phyloP scores from a whole-genome alignment of 2,888 invertebrate genomes.

The Spodoptera picta region DNA sequence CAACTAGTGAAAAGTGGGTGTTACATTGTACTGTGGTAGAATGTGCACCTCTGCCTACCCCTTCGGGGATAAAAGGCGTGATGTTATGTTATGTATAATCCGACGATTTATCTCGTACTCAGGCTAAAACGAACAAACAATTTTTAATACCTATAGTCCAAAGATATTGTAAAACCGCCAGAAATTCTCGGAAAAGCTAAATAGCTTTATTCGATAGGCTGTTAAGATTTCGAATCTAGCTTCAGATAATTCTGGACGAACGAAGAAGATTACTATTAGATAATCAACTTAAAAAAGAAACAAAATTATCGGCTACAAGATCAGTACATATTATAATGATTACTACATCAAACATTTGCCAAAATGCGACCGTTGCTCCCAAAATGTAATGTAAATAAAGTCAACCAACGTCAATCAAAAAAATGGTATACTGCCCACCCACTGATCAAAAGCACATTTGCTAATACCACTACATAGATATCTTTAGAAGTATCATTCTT shows the following conservation, averaged over 20 bases:
- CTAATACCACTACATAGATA: slow-evolving; percentile 44
- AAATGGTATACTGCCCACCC: slow-evolving; percentile 59
- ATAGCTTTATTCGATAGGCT: not conserved
- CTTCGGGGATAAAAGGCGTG: no score
- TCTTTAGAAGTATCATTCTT: slow-evolving; percentile 23
- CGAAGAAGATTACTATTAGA: not conserved
- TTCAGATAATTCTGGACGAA: not conserved
- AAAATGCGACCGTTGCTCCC: slow-evolving; percentile 58
- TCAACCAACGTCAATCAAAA: slow-evolving; percentile 57
- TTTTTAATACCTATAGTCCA: no score
- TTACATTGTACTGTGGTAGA: no score
- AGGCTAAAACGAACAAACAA: no score
- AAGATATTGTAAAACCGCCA: no score
- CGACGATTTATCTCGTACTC: no score
- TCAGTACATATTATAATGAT: slow-evolving; percentile 26
- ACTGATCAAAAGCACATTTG: slow-evolving; percentile 66
- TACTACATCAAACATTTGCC: slow-evolving; percentile 51
- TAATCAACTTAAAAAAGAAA: not conserved
- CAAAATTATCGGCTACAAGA: slow-evolving; percentile 13
- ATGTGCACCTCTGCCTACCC: no score
- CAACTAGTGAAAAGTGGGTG: no score
- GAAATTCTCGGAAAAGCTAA: not conserved
- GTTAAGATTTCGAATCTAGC: not conserved
- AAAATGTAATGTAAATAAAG: slow-evolving; percentile 55
- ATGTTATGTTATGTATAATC: no score